Evolutionary conservation across 2,113 vertebrate species (phyloP), one percentile per base, ranked within the genome.

Genomic region (Antigone vipio): DNA sequence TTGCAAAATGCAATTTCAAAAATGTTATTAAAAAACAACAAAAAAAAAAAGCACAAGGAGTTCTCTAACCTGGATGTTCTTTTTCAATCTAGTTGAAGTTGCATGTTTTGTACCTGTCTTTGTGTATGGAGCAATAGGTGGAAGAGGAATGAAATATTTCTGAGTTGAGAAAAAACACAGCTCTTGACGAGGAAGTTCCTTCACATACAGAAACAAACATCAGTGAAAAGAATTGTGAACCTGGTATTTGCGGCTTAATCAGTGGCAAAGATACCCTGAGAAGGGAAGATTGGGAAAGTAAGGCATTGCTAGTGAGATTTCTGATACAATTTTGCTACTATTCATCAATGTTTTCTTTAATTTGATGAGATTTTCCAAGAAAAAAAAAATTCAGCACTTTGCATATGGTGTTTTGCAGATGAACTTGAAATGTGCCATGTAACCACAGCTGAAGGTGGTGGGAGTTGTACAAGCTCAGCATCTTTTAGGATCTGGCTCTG

Each of bases 401-500:
- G 17, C 71, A 60, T 75, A 60, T 68, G 34, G 34, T 74, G 32
- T 71, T 94, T 96, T 92, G 74, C 35, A 80, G 68, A 85, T 44
- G 76, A 91, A 95, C 64, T 91, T 92, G 87, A 89, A 94, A 92
- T 68, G 17, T 92, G 68, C 60, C 2, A 3, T 78, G 30, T 95
- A 96, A 93, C 92, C 77, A 66, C 77, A 95, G 74, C 59, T 95
- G 93, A 93, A 92, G 77, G 74, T 85, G 67, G 45, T 89, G 73
- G 52, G 88, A 86, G 72, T 86, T 91, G 35, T 47, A 77, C 79
- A 72, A 80, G 38, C 73, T 96, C 93, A 96, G 93, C 93, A 91
- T 68, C 88, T 95, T 96, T 75, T 81, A 52, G 49, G 79, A 89
- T 92, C 85, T 90, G 72, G 12, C 79, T 94, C 72, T 91, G 59